phyloP scores from a whole-genome alignment of 2,113 vertebrate species.

The Megatriorchis doriae region DNA sequence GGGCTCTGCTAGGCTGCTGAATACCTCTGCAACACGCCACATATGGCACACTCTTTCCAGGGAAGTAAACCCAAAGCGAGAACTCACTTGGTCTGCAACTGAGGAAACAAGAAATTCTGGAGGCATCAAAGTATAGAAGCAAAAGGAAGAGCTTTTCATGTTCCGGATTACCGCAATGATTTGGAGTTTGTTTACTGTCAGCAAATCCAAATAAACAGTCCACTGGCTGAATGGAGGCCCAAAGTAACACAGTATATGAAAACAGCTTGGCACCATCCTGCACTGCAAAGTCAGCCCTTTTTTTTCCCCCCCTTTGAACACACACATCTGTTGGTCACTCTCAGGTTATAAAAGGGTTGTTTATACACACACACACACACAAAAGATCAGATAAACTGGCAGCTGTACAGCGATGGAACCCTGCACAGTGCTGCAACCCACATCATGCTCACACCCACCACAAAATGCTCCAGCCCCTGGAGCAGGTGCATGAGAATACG shows the following conservation, averaged over 20 bases:
- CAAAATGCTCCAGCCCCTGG: not conserved
- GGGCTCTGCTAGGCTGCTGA: not conserved
- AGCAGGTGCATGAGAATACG: accelerated
- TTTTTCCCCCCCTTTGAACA: not conserved
- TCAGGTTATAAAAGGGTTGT: not conserved
- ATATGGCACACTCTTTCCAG: not conserved
- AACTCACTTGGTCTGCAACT: not conserved
- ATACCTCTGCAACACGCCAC: not conserved
- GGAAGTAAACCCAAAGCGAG: not conserved
- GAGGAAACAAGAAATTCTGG: not conserved
- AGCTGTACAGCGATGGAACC: not conserved
- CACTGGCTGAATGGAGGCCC: not conserved
- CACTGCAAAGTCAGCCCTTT: not conserved
- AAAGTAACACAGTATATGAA: not conserved
- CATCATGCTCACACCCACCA: not conserved
- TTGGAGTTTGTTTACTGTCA: not conserved
- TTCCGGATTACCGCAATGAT: not conserved
- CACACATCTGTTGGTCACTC: not conserved
- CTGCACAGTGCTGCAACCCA: not conserved
- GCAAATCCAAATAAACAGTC: conserved; percentile 38
- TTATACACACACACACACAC: not conserved
- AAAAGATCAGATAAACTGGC: not conserved
- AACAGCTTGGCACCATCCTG: not conserved
- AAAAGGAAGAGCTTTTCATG: not conserved
- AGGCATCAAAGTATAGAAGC: not conserved